Percentiles rank a stretch among this genome's conserved stretches.
These are phyloP conservation scores for Sarotherodon lohbergeri DNA, from an alignment of 2,113 vertebrate species.

Conservation along the genomic window DNA sequence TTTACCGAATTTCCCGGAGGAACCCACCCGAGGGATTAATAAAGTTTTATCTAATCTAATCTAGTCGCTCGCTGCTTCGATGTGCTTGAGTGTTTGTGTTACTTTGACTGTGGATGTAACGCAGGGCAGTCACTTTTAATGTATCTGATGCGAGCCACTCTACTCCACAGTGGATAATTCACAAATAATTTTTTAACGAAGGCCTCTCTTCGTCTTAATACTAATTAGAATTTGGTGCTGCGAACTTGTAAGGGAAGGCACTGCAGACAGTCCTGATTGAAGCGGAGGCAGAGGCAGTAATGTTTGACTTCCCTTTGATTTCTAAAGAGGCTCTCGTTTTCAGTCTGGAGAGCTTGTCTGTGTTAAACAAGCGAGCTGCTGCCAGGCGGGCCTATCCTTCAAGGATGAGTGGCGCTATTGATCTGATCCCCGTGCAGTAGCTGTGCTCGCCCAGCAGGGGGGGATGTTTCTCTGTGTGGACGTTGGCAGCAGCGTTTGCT, in stretches of 20 bases:
- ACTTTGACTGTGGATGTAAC: not conserved
- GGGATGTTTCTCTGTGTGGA: constrained; percentile 32
- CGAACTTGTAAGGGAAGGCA: not conserved
- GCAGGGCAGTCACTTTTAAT: not conserved
- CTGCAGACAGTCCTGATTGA: not conserved
- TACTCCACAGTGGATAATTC: not conserved
- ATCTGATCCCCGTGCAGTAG: constrained; percentile 22
- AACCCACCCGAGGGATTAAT: too few species aligned
- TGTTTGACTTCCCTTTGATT: constrained; percentile 31
- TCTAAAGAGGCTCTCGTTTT: constrained; percentile 13
- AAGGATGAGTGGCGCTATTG: constrained; percentile 33
- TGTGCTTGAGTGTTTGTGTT: not conserved
- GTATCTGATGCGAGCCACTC: not conserved
- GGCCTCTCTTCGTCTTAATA: not conserved
- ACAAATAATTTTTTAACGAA: not conserved
- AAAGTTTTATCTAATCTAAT: too few species aligned
- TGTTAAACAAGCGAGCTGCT: constrained; percentile 33
- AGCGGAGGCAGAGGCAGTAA: constrained; percentile 4
- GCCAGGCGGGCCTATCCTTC: constrained; percentile 31
- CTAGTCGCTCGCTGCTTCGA: not conserved
- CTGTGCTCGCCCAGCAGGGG: constrained; percentile 54
- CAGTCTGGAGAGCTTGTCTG: constrained; percentile 33
- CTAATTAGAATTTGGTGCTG: not conserved
- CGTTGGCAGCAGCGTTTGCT: not conserved
- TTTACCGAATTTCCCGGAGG: not conserved